A percentile compares a stretch with the other conserved stretches of the same genome.
phyloP scores from a whole-genome alignment of 2,797 vertebrate genomes.

The Enteromius fasciolatus region DNA sequence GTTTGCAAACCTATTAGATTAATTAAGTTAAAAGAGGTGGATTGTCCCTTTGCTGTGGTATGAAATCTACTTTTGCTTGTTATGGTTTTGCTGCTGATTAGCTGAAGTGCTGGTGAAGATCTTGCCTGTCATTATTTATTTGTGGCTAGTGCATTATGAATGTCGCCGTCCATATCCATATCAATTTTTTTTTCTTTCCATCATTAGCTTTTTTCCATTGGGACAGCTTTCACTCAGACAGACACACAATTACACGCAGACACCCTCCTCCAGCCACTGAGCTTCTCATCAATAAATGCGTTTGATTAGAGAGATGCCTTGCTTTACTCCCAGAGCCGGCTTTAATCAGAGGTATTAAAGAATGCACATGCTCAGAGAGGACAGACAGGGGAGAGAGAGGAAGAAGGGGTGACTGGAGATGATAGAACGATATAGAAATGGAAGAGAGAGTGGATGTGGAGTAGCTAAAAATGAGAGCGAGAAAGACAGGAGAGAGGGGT shows the following conservation, averaged over 20 bases:
- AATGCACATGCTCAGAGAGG: slow-evolving; percentile 49
- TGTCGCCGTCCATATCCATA: slow-evolving; percentile 35
- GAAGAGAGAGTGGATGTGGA: slow-evolving; percentile 26
- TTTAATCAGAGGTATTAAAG: slow-evolving; percentile 62
- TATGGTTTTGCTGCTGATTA: slow-evolving; percentile 32
- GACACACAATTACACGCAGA: slow-evolving; percentile 32
- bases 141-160: slow-evolving; percentile 22
- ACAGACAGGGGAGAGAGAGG: slow-evolving; percentile 38
- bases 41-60: slow-evolving; percentile 1
- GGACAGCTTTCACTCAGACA: slow-evolving; percentile 44
- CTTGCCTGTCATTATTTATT: slow-evolving; percentile 31
- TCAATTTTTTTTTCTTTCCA: neutral
- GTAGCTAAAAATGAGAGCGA: slow-evolving; percentile 41
- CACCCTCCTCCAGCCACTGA: slow-evolving; percentile 50
- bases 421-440: slow-evolving; percentile 38
- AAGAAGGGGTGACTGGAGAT: slow-evolving; percentile 24
- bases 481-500: slow-evolving; percentile 20
- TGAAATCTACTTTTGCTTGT: slow-evolving; percentile 35
- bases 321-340: slow-evolving; percentile 52
- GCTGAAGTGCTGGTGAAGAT: neutral
- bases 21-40: neutral
- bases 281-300: slow-evolving; percentile 56
- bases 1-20: slow-evolving; percentile 4
- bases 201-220: slow-evolving; percentile 33
- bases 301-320: slow-evolving; percentile 50